A percentile compares a stretch with the other conserved stretches of the same genome.
These are phyloP conservation scores for Trematomus loennbergii DNA, from an alignment of 2,113 vertebrate genomes.

Conservation along the genomic window DNA sequence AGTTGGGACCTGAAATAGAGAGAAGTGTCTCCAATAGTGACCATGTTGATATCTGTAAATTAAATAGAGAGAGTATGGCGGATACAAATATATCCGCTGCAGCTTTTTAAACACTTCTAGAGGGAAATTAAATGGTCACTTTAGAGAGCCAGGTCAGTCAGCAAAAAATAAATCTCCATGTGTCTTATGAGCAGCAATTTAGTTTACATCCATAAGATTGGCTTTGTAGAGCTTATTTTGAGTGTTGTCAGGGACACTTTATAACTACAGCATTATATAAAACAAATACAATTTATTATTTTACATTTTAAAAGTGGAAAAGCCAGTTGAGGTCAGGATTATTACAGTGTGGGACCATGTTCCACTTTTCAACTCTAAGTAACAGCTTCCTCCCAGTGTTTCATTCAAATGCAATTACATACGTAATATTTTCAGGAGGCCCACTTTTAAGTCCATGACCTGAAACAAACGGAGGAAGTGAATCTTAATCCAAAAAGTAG, in stretches of 20 bases:
- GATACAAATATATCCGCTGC: neutral
- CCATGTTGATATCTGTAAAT: neutral
- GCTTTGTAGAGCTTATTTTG: slow-evolving; percentile 1
- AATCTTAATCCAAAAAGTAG: slow-evolving; percentile 36
- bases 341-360: neutral
- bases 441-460: neutral
- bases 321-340: neutral
- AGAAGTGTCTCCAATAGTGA: neutral
- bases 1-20: neutral
- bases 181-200: neutral
- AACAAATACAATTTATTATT: neutral
- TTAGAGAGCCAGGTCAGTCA: neutral
- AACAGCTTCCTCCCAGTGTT: neutral
- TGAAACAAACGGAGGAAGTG: slow-evolving; percentile 12
- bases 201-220: slow-evolving; percentile 2
- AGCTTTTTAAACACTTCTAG: neutral
- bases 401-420: neutral
- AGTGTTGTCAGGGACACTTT: neutral
- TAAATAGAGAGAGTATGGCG: neutral
- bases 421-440: neutral
- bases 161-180: neutral
- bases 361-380: neutral
- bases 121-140: neutral
- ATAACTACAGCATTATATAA: slow-evolving; percentile 2
- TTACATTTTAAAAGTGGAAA: neutral